Conservation (phyloP, 1,140 invertebrate species). For the Tetramorium alpestre region DNA sequence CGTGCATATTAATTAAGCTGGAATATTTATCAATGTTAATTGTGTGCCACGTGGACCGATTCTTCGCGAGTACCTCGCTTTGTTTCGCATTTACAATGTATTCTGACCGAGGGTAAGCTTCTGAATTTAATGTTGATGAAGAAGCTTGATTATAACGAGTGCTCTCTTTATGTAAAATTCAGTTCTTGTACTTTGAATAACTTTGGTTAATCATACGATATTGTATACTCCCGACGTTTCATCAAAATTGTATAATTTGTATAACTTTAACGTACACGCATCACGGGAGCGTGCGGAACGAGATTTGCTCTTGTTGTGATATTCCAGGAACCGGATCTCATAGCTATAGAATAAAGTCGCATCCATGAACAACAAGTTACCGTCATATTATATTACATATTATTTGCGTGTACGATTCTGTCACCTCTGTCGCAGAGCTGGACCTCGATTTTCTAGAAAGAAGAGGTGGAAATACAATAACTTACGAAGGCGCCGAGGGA, state of each 20-base stretch:
- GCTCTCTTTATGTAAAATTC: background rate
- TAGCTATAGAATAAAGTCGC: background rate
- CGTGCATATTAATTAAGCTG: background rate
- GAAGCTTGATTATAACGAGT: background rate
- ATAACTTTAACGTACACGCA: background rate
- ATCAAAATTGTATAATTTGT: conserved; percentile 18
- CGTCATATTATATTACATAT: background rate
- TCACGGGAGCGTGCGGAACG: background rate
- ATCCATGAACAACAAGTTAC: conserved; percentile 29
- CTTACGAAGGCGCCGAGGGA: conserved; percentile 78
- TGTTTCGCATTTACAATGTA: background rate
- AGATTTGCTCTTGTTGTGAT: background rate
- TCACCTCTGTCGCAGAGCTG: conserved; percentile 84
- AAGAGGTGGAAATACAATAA: conserved; percentile 81
- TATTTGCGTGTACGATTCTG: background rate
- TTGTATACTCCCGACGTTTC: background rate
- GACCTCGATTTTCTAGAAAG: conserved; percentile 88
- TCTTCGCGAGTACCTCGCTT: background rate
- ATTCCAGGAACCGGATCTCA: background rate
- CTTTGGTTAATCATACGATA: background rate
- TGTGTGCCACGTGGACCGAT: background rate
- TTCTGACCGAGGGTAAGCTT: background rate
- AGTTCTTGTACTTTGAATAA: conserved; percentile 26
- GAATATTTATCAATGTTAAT: conserved; percentile 26
- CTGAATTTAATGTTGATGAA: background rate